Conservation (phyloP, 2,113 vertebrate species). For the Acanthisitta chloris region DNA sequence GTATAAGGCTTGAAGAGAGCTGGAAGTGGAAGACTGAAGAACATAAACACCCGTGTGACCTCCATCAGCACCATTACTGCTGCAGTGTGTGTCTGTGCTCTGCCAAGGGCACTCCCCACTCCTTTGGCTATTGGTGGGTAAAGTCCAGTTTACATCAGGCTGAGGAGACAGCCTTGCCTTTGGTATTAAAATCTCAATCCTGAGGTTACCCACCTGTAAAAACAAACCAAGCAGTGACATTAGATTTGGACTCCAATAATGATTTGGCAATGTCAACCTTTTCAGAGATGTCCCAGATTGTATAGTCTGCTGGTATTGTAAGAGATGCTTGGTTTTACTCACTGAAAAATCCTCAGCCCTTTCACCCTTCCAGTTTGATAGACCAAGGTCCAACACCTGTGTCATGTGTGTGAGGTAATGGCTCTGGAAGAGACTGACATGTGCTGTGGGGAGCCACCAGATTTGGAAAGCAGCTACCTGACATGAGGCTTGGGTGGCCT, state of each 20-base stretch:
- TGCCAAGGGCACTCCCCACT: neutral
- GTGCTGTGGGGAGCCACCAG: neutral
- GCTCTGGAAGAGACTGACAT: neutral
- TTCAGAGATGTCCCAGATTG: neutral
- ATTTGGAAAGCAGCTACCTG: neutral
- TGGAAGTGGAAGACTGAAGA: neutral
- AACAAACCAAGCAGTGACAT: constrained; percentile 29
- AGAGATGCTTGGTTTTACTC: neutral
- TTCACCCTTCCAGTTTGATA: neutral
- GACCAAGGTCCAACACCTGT: neutral
- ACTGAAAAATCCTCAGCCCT: neutral
- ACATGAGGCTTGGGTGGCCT: neutral
- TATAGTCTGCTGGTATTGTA: neutral
- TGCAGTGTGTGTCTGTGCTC: accelerated
- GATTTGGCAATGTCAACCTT: constrained; percentile 25
- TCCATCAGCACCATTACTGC: neutral
- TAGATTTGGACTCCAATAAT: constrained; percentile 13
- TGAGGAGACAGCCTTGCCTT: neutral
- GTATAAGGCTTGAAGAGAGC: neutral
- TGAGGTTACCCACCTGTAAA: constrained; percentile 9
- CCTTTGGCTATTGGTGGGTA: neutral
- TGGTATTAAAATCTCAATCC: neutral
- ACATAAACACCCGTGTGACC: neutral
- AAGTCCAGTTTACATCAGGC: neutral
- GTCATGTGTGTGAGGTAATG: accelerated